Percentiles rank a stretch among this genome's conserved stretches.
Conservation (phyloP, 2,888 invertebrate species). For the Imbricaverruca yamaguchii region DNA sequence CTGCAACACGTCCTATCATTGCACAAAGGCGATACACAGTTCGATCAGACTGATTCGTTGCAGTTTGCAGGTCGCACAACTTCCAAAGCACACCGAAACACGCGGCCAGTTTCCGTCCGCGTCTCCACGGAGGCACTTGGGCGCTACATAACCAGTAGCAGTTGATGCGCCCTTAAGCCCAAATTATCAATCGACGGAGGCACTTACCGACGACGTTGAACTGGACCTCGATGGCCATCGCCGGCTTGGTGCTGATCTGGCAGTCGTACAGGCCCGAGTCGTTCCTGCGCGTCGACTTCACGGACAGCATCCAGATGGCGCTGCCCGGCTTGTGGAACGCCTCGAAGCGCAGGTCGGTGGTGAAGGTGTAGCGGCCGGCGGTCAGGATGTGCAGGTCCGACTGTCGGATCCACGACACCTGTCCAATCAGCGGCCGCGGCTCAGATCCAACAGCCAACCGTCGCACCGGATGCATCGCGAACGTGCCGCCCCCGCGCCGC, state of each 20-base stretch:
- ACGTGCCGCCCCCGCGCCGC: no score
- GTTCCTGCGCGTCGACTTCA: slow-evolving; percentile 25
- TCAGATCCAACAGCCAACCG: no score
- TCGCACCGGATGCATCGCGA: no score
- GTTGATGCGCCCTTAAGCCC: no score
- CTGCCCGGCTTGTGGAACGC: slow-evolving; percentile 26
- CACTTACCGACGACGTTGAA: not conserved
- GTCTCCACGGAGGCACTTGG: not conserved
- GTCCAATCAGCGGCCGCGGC: not conserved
- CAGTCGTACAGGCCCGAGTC: not conserved
- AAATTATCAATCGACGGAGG: no score
- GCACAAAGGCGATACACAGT: no score
- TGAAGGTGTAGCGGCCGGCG: slow-evolving; percentile 30
- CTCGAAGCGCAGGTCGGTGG: slow-evolving; percentile 29
- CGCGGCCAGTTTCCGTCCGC: no score
- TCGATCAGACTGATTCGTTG: no score
- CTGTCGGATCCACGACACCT: slow-evolving; percentile 30
- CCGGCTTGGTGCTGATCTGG: not conserved
- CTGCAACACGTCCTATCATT: no score
- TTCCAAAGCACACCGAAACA: no score
- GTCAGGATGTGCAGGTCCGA: slow-evolving; percentile 31
- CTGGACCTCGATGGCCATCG: not conserved
- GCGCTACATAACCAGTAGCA: no score
- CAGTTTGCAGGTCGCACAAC: no score
- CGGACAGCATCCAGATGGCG: slow-evolving; percentile 28